These are phyloP conservation scores for Acleris emargana DNA, from an alignment of 2,888 invertebrate species.

Conservation along the genomic window DNA sequence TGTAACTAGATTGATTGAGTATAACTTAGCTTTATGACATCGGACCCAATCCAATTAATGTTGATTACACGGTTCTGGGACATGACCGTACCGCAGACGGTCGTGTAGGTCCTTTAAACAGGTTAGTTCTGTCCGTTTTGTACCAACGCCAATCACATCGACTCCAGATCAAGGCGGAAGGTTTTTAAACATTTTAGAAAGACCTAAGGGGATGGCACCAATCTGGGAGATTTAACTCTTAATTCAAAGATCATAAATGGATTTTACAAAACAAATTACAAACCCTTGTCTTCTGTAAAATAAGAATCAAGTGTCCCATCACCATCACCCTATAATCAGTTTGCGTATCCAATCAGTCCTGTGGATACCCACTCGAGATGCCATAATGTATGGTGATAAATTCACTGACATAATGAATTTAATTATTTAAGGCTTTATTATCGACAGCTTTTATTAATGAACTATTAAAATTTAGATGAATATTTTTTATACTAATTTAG, in stretches of 20 bases:
- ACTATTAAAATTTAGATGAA: constrained; percentile 31
- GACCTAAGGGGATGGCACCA: too few relatives aligned
- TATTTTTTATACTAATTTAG: constrained; percentile 38
- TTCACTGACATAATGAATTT: constrained; percentile 22
- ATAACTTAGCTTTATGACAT: not conserved
- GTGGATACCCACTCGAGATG: constrained; percentile 15
- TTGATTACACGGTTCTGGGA: not conserved
- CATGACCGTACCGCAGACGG: not conserved
- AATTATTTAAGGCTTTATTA: constrained; percentile 25
- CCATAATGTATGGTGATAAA: constrained; percentile 19
- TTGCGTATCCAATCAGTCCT: not conserved
- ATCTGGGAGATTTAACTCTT: too few relatives aligned
- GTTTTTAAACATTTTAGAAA: too few relatives aligned
- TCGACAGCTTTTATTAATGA: constrained; percentile 28
- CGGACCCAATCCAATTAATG: not conserved
- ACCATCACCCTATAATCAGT: too few relatives aligned
- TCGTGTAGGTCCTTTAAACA: not conserved
- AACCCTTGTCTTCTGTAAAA: too few relatives aligned
- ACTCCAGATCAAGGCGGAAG: too few relatives aligned
- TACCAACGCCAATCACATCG: too few relatives aligned
- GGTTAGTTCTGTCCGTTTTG: too few relatives aligned
- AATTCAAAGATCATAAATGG: too few relatives aligned
- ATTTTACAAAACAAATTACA: too few relatives aligned
- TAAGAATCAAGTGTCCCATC: too few relatives aligned
- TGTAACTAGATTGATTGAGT: not conserved